Conservation (phyloP, 2,113 vertebrate genomes). For the Rallus limicola region DNA sequence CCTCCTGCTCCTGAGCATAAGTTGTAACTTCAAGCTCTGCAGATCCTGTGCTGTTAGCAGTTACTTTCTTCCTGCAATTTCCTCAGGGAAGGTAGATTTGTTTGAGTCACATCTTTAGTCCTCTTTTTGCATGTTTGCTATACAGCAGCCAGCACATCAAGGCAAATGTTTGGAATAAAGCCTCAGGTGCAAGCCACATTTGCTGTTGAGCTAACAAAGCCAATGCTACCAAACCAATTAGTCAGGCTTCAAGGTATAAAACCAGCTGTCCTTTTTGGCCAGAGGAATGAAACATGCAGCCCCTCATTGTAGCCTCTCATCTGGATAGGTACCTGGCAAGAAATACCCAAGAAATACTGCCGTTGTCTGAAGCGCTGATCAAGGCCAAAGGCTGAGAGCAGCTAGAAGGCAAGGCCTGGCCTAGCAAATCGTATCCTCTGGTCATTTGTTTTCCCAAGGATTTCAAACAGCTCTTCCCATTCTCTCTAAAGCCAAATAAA, state of each 20-base stretch:
- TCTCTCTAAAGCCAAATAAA: constrained; percentile 22
- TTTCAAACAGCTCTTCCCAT: constrained; percentile 45
- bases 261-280: background rate
- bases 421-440: constrained; percentile 35
- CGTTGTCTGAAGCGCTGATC: background rate
- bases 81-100: background rate
- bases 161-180: constrained; percentile 8
- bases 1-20: background rate
- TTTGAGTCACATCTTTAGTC: background rate
- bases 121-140: background rate
- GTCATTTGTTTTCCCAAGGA: background rate
- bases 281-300: background rate
- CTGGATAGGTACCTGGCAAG: background rate
- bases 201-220: background rate
- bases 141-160: background rate
- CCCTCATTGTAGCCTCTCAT: background rate
- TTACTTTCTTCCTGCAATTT: background rate
- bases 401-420: background rate
- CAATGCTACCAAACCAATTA: background rate
- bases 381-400: background rate
- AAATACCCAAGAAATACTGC: background rate
- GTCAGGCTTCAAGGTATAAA: background rate
- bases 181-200: background rate
- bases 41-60: background rate
- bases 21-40: background rate